Evolutionary conservation across 2,113 vertebrate genomes (phyloP).

Genomic region (Centropristis striata): DNA sequence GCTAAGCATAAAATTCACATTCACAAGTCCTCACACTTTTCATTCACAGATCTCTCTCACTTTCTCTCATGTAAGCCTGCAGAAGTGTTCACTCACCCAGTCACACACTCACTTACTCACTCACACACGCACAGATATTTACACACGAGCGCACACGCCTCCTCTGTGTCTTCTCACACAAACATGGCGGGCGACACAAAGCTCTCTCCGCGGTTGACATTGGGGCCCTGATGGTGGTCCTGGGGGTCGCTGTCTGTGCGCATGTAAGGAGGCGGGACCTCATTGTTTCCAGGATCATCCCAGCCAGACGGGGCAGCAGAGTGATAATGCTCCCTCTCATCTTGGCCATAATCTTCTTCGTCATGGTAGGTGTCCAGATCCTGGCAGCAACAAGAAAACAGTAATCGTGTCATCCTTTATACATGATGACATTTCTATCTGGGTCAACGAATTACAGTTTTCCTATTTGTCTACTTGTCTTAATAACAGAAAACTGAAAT

Average conservation of each 20-base stretch:
- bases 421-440: neutral
- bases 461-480: too few species aligned
- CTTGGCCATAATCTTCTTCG: neutral
- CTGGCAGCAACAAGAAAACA: constrained; percentile 56
- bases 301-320: constrained; percentile 64
- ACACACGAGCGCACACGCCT: constrained; percentile 1
- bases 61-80: neutral
- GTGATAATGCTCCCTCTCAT: constrained; percentile 40
- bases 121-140: neutral
- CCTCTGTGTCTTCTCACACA: constrained; percentile 66
- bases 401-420: neutral
- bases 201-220: constrained; percentile 77
- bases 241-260: constrained; percentile 30
- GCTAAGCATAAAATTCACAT: constrained; percentile 47
- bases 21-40: constrained; percentile 3
- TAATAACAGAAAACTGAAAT: neutral
- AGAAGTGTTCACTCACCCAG: constrained; percentile 23
- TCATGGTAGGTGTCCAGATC: constrained; percentile 73
- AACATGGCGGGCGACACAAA: constrained; percentile 83
- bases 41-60: neutral
- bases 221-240: constrained; percentile 26
- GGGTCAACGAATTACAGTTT: too few species aligned
- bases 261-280: constrained; percentile 72
- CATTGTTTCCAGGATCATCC: constrained; percentile 72
- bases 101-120: neutral